A percentile compares a stretch with the other conserved stretches of the same genome.
Conservation (phyloP, 2,113 vertebrate species). For the Oenanthe oenanthe region DNA sequence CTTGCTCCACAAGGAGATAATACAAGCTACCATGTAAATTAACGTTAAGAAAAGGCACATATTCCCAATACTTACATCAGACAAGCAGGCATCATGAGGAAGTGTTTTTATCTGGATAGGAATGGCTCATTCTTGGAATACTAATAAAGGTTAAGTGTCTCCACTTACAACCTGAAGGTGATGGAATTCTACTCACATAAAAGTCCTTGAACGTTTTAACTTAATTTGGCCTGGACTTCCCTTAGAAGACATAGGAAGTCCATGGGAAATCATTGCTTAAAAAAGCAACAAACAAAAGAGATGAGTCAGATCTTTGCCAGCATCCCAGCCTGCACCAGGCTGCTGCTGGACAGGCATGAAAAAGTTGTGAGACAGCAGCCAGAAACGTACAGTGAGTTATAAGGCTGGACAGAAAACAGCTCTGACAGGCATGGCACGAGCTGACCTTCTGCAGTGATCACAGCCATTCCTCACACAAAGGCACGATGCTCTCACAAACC, state of each 20-base stretch:
- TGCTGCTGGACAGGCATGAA: accelerated
- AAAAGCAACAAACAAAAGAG: slow-evolving; percentile 2
- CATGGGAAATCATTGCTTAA: neutral
- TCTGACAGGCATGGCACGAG: neutral
- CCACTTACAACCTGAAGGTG: neutral
- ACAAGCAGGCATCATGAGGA: neutral
- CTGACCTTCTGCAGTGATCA: neutral
- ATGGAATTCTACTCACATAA: neutral
- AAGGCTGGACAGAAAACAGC: neutral
- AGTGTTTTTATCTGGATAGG: neutral
- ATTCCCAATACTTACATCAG: neutral
- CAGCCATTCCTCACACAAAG: neutral
- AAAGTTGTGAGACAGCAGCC: neutral
- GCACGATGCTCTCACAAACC: neutral
- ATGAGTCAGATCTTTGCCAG: neutral
- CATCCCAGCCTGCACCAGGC: neutral
- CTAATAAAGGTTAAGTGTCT: neutral
- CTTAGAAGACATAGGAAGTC: neutral
- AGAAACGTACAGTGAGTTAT: neutral
- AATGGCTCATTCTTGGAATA: neutral
- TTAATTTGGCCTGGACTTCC: neutral
- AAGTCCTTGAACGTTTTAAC: neutral
- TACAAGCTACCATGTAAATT: accelerated
- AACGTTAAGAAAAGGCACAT: neutral
- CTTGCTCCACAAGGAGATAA: neutral